Base-by-base conservation (phyloP, 1,140 invertebrate species). In the Halesus radiatus region DNA sequence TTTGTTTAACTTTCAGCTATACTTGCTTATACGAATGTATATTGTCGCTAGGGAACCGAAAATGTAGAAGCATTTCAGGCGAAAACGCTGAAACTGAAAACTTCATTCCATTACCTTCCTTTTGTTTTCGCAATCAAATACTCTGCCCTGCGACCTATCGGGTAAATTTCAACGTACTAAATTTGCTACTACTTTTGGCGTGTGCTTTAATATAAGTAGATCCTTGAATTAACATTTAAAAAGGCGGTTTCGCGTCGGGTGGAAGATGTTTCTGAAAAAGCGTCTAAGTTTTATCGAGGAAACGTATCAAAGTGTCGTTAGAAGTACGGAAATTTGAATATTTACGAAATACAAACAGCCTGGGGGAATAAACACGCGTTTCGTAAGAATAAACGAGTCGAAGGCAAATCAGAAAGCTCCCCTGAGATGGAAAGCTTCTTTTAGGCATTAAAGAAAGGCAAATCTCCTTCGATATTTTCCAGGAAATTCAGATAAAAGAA, bases 291-390 rank as follows among this genome's bases (percentile, higher is more conserved):
- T 72, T 72, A 72, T 72, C 68, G 32, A 60, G 37, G 56, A 79
- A 79, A 81, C 75, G 78, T 76, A 77, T 82, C 68, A 83, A 83
- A 83, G 78, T 83, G 78, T 83, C 81, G 81, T 83, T 83, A 83
- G 72, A 80, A 78, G 74, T 66, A 78, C 18, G 78, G 52, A 78
- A 83, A 83, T 83, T 78, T 83, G 81, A 83, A 83, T 83, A 83
- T 83, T 78, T 78, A 80, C 74, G 70, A 78, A 80, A 83, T 53
- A 78, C 72, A 79, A 79, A 29, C 23, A 56, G 81, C 78, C 81
- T 54, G 50, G 56, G 81, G 81, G 81, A 79, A 73, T 75, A 80
- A 29, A 64, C 66, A 76, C 72, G 37, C 75, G 78, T 75, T 76
- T 68, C 64, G 22, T 37, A 81, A 83, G 78, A 83, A 83, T 80